Evolutionary conservation across 1,140 invertebrate genomes (phyloP), one percentile per base, ranked within the genome.

Genomic region (Monochamus saltuarius): DNA sequence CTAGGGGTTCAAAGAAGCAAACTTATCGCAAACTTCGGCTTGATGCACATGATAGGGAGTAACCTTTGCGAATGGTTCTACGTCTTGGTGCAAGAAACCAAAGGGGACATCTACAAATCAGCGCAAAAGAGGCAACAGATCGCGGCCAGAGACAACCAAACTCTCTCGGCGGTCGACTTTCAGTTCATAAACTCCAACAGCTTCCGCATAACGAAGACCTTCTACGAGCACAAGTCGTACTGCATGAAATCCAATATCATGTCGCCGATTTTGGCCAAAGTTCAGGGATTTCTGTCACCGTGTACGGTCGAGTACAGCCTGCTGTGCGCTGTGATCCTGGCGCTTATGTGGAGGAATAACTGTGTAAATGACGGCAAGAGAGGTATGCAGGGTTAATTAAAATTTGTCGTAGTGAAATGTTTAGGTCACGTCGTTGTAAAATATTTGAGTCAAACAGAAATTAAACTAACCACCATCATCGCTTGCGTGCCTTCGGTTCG

Each of bases 1-100:
- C 7, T 43, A 17, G 17, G 87, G 73, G 83, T 87, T 61, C 81
- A 82, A 62, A 80, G 79, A 40, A 81, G 85, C 69, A 83, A 83
- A 55, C 79, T 86, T 10, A 78, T 89, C 29, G 85, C 87, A 34
- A 82, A 88, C 70, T 87, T 91, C 64, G 88, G 88, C 37, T 80
- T 91, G 46, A 90, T 91, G 88, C 89, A 91, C 70, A 86, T 90
- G 85, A 86, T 91, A 40, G 89, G 87, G 2, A 89, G 88, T 7
- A 91, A 91, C 76, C 74, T 91, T 2, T 90, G 88, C 75, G 87
- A 91, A 64, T 91, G 89, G 89, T 70, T 91, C 1, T 86, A 89
- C 70, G 88, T 90, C 10, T 77, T 91, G 0, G 86, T 91, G 7
- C 84, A 89, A 68, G 89, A 91, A 75, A 90, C 89, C 2, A 86